Base-by-base conservation (phyloP, 1,140 invertebrate genomes). In the Aphis craccivora region DNA sequence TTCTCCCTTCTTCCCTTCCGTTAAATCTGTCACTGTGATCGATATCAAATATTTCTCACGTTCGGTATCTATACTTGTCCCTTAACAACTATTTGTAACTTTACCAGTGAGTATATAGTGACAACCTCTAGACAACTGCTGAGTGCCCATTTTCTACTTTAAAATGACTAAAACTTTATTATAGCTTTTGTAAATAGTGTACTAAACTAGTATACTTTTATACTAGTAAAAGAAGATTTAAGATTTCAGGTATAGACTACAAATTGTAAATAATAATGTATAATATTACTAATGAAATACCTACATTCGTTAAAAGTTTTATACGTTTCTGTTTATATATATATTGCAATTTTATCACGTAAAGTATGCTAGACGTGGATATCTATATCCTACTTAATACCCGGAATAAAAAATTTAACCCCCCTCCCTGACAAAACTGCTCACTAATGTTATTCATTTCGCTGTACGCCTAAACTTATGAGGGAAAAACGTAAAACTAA, bases 401-500 rank as follows among this genome's bases (percentile, higher is more conserved):
- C 14, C 6, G 4, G 30, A 76, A 76, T 20, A 76, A 76, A 20
- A 76, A 76, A 76, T 30, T 76, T 35, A n/a, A 76, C 30, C 60
- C 60, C 11, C 60, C 20, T 76, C 30, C 30, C 60, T 18, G 30
- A 18, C n/a, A 30, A 18, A 76, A 76, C n/a, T 6, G 4, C 5
- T 76, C 14, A 14, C 60, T 76, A 76, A 76, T 76, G n/a, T 76
- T 76, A 76, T 76, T 76, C 60, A 76, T 76, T n/a, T 76, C 14
- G 30, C 14, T 51, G 18, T 51, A 51, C 48, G 48, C 18, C 60
- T 35, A n/a, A n/a, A n/a, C 60, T 76, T n/a, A 76, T 18, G 60
- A 76, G 30, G 60, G 60, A n/a, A 76, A 76, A 76, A 76, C 60
- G n/a, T 76, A 35, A 67, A n/a, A 76, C 60, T 76, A 76, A 76